phyloP scores from a whole-genome alignment of 2,113 vertebrate genomes.

The Oncorhynchus nerka region DNA sequence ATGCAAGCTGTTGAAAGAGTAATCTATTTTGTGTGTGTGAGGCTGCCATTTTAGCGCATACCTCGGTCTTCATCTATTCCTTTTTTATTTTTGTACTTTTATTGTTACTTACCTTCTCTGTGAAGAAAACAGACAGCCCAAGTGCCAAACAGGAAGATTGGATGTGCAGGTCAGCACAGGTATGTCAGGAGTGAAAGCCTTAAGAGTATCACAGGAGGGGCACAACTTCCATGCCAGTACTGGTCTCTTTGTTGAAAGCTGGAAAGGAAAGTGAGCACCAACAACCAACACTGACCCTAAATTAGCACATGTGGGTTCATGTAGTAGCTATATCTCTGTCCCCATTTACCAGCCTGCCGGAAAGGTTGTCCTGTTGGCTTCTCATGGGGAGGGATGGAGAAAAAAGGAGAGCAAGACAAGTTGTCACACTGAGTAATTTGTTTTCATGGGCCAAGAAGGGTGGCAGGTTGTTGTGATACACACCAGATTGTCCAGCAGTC shows the following conservation, averaged over 20 bases:
- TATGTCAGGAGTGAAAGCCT: neutral
- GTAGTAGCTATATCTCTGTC: slow-evolving; percentile 1
- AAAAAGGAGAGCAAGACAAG: slow-evolving; percentile 25
- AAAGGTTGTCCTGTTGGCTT: slow-evolving; percentile 1
- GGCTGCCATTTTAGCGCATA: neutral
- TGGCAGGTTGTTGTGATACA: slow-evolving; percentile 42
- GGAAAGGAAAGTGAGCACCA: slow-evolving; percentile 8
- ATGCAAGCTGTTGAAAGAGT: neutral
- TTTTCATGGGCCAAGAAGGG: slow-evolving; percentile 41
- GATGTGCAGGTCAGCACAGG: neutral
- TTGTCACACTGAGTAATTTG: slow-evolving; percentile 52
- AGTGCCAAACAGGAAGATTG: neutral
- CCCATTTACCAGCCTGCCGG: neutral
- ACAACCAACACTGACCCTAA: slow-evolving; percentile 17
- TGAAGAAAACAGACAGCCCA: neutral
- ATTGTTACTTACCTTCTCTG: neutral
- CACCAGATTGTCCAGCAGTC: slow-evolving; percentile 45
- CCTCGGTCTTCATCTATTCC: neutral
- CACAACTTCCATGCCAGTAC: neutral
- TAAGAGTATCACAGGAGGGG: neutral
- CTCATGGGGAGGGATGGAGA: neutral
- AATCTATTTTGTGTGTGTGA: neutral
- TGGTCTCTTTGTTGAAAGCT: neutral
- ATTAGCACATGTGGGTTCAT: slow-evolving; percentile 5
- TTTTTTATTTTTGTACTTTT: neutral